These are phyloP conservation scores for Vulpes lagopus DNA, from an alignment of 2,113 vertebrate genomes.

Conservation along the genomic window DNA sequence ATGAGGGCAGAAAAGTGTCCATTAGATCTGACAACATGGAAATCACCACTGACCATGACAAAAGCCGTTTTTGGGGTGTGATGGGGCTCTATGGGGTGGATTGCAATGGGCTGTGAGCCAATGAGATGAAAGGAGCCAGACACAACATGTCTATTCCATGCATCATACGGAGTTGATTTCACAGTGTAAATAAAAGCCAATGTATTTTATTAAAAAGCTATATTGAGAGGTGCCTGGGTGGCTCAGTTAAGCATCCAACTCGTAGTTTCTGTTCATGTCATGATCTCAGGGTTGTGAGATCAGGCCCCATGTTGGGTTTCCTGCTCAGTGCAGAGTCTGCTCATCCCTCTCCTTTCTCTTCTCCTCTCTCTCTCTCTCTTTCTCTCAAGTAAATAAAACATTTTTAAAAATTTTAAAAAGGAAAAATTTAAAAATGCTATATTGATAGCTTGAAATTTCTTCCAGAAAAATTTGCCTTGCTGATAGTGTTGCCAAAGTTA, in stretches of 20 bases:
- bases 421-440: neutral
- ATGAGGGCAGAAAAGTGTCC: neutral
- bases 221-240: too few relatives aligned
- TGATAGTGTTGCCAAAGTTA: neutral
- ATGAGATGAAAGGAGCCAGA: neutral
- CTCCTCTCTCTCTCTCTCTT: neutral
- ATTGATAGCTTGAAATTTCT: neutral
- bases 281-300: neutral
- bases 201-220: neutral
- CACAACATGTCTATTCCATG: rapidly evolving
- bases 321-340: neutral
- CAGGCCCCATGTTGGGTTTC: neutral
- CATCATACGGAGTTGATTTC: neutral
- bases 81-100: neutral
- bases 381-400: neutral
- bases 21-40: neutral
- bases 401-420: too few relatives aligned
- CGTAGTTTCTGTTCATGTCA: neutral
- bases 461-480: neutral
- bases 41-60: neutral
- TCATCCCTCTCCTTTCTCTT: neutral
- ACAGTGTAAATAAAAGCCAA: neutral
- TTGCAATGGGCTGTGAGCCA: neutral
- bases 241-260: neutral
- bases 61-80: neutral